Evolutionary conservation across 2,797 vertebrate genomes (phyloP).

Genomic region (Tokudaia muenninki): DNA sequence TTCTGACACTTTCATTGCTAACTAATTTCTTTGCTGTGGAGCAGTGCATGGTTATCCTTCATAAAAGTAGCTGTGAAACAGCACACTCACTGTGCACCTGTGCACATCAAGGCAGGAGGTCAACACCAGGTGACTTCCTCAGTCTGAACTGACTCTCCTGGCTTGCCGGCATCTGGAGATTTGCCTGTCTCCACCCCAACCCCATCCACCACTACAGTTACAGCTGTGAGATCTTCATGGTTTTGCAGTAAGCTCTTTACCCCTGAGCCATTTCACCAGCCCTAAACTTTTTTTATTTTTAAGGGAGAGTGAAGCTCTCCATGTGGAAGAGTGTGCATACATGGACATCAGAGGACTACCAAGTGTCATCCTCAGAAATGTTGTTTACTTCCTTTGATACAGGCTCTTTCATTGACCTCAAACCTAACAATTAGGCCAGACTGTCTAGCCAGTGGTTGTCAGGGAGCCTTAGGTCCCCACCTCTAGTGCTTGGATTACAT

Average conservation of each 20-base stretch:
- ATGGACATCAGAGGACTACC: not conserved
- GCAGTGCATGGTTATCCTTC: not conserved
- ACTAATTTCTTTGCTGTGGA: not conserved
- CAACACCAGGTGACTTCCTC: not conserved
- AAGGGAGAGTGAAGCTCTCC: no score
- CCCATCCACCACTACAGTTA: not conserved
- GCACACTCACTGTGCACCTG: not conserved
- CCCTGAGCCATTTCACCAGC: not conserved
- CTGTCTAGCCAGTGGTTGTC: not conserved
- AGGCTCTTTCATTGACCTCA: not conserved
- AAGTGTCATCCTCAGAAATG: not conserved
- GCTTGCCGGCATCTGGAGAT: not conserved
- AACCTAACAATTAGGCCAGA: not conserved
- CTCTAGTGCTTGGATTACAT: not conserved
- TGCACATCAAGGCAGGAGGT: not conserved
- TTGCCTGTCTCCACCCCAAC: not conserved
- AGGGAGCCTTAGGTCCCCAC: not conserved
- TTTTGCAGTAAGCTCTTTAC: not conserved
- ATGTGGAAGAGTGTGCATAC: not conserved
- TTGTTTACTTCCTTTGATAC: not conserved
- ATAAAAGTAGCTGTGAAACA: constrained; percentile 9
- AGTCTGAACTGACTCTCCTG: not conserved
- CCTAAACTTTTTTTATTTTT: not conserved
- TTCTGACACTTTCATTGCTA: constrained; percentile 25
- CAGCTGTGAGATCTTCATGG: not conserved